phyloP scores from a whole-genome alignment of 2,797 vertebrate species.

The Orestias chungarensis region DNA sequence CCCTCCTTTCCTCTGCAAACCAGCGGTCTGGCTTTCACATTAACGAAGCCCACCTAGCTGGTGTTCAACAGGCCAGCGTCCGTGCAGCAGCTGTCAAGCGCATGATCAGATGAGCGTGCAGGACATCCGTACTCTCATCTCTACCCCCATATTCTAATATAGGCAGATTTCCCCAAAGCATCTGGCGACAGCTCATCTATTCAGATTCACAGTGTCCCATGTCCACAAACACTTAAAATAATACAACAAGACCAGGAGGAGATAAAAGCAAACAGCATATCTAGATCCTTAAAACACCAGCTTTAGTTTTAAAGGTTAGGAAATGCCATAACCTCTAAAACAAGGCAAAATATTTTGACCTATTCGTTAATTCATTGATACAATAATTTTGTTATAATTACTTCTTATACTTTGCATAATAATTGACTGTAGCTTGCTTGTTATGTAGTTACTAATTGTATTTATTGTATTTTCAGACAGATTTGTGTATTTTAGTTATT shows the following conservation, averaged over 20 bases:
- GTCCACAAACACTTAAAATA: background rate
- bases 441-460: too few species aligned
- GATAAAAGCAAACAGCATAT: background rate
- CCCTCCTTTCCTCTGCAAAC: conserved; percentile 61
- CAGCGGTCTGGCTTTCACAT: conserved; percentile 79
- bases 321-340: background rate
- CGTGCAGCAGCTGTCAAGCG: conserved; percentile 83
- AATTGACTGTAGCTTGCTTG: too few species aligned
- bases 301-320: too few species aligned
- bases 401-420: too few species aligned
- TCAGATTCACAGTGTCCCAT: conserved; percentile 39
- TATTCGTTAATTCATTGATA: background rate
- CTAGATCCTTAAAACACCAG: background rate
- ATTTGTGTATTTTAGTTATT: too few species aligned
- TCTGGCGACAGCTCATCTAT: conserved; percentile 51
- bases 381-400: background rate
- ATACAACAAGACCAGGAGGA: background rate
- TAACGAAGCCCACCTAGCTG: conserved; percentile 82
- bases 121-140: conserved; percentile 19
- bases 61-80: conserved; percentile 84
- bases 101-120: conserved; percentile 79
- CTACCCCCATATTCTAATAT: conserved; percentile 72
- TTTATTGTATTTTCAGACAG: too few species aligned
- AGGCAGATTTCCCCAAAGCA: conserved; percentile 73
- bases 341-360: background rate